These are phyloP conservation scores for Lerista edwardsae DNA, from an alignment of 2,797 vertebrate species.

Conservation along the genomic window DNA sequence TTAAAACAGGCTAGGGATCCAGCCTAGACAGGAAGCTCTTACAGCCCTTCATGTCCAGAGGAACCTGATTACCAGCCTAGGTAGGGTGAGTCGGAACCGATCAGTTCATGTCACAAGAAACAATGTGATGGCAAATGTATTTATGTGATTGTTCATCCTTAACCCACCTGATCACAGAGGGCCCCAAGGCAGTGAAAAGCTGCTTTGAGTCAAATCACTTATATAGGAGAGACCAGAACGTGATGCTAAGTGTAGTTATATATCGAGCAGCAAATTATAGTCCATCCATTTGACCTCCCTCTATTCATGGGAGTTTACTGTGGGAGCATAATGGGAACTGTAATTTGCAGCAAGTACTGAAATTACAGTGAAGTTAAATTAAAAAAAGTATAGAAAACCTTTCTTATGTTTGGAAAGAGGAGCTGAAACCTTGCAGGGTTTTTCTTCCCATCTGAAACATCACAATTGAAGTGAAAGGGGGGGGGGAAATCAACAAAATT, in stretches of 20 bases:
- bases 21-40: too few relatives aligned
- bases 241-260: not conserved
- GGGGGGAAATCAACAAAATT: too few relatives aligned
- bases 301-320: not conserved
- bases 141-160: not conserved
- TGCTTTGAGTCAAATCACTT: not conserved
- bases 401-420: not conserved
- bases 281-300: not conserved
- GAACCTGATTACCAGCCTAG: too few relatives aligned
- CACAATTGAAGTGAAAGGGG: not conserved
- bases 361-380: not conserved
- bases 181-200: not conserved
- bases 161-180: too few relatives aligned
- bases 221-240: not conserved
- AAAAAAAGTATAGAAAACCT: not conserved
- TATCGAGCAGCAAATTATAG: constrained; percentile 7
- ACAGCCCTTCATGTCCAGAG: too few relatives aligned
- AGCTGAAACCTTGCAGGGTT: not conserved
- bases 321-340: not conserved
- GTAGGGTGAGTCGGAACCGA: too few relatives aligned
- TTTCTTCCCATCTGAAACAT: not conserved
- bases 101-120: too few relatives aligned
- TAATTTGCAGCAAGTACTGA: constrained; percentile 8
- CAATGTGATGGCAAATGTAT: too few relatives aligned
- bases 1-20: too few relatives aligned